These are phyloP conservation scores for Anticlea derivata DNA, from an alignment of 2,888 invertebrate species.

Conservation along the genomic window DNA sequence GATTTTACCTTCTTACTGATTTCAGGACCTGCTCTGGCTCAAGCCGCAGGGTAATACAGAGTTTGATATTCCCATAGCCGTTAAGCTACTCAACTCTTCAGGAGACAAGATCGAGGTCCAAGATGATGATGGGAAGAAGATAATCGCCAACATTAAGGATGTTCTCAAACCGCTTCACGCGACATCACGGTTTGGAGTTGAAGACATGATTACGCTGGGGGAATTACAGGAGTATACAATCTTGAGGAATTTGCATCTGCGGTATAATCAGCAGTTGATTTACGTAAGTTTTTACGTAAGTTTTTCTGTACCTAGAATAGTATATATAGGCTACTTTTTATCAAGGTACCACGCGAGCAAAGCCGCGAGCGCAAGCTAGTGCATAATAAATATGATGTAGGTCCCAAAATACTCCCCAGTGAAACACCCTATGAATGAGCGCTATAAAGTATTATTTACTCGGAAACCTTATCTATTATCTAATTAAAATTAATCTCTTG, in stretches of 20 bases:
- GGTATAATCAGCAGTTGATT: slow-evolving; percentile 94
- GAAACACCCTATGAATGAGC: not conserved
- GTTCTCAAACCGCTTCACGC: slow-evolving; percentile 89
- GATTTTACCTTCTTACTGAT: not conserved
- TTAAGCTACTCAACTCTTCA: slow-evolving; percentile 90
- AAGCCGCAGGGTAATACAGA: slow-evolving; percentile 88
- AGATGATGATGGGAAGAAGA: slow-evolving; percentile 93
- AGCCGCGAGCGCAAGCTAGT: too few relatives aligned
- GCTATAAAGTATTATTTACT: not conserved
- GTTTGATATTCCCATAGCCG: slow-evolving; percentile 94
- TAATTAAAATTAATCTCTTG: too few relatives aligned
- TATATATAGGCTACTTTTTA: too few relatives aligned
- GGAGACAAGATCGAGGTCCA: slow-evolving; percentile 89
- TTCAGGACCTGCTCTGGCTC: slow-evolving; percentile 93
- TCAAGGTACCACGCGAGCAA: too few relatives aligned
- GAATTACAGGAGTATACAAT: slow-evolving; percentile 98
- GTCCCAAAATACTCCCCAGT: not conserved
- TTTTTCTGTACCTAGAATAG: too few relatives aligned
- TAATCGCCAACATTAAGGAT: slow-evolving; percentile 82
- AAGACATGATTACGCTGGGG: slow-evolving; percentile 97
- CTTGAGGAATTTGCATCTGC: slow-evolving; percentile 93
- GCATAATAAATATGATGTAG: not conserved
- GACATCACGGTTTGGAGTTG: slow-evolving; percentile 92
- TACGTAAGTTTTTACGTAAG: slow-evolving; percentile 88
- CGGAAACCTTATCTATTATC: not conserved